These are phyloP conservation scores for Lasioglossum vierecki DNA, from an alignment of 2,888 invertebrate genomes.

Conservation along the genomic window DNA sequence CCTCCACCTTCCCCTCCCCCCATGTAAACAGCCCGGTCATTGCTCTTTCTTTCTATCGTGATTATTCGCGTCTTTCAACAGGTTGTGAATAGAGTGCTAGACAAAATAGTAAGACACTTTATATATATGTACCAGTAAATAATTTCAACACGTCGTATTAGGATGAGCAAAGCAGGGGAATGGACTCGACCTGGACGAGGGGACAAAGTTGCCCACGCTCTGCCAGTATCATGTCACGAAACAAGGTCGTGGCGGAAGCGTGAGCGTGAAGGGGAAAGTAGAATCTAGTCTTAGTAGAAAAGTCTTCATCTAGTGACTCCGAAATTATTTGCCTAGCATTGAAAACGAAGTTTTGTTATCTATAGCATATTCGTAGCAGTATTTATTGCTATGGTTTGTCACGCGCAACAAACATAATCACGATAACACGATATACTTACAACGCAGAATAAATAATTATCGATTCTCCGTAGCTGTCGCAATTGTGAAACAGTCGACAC, in stretches of 20 bases:
- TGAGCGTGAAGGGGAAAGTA: too few relatives aligned
- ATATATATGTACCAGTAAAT: not conserved
- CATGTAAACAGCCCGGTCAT: not conserved
- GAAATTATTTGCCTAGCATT: too few relatives aligned
- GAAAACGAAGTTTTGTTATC: too few relatives aligned
- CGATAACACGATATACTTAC: not conserved
- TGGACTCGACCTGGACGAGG: not conserved
- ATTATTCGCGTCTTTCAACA: not conserved
- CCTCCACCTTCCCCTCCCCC: not conserved
- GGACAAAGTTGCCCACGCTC: not conserved
- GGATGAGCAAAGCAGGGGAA: not conserved
- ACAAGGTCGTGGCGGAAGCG: too few relatives aligned
- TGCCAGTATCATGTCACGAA: not conserved
- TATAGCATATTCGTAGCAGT: not conserved
- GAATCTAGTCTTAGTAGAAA: too few relatives aligned
- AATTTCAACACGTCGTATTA: not conserved
- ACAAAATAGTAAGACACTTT: not conserved
- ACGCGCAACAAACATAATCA: not conserved
- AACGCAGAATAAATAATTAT: not conserved
- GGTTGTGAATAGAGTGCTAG: not conserved
- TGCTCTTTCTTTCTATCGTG: not conserved
- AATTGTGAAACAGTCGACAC: not conserved
- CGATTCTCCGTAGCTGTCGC: not conserved
- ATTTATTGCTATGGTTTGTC: too few relatives aligned
- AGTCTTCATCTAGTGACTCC: too few relatives aligned